Base-by-base conservation (phyloP, 2,113 vertebrate genomes). In the Morone saxatilis region DNA sequence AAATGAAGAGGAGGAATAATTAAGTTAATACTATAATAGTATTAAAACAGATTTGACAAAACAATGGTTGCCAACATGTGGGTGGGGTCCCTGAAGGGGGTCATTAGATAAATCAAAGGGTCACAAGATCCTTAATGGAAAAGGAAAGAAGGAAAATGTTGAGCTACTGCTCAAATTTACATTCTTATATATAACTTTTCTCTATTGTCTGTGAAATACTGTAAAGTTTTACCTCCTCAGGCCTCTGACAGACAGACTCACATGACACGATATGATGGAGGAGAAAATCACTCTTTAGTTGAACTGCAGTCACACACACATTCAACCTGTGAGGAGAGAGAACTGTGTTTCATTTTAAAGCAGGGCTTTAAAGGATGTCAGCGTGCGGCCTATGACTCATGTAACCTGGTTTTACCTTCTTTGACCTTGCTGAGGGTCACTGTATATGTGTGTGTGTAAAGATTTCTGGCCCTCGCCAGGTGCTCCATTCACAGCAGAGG, bases 401-500 rank as follows among this genome's bases (percentile, higher is more conserved):
- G 6, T 45, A 36, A 54, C 53, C 65, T 67, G 51, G 17, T 51
- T 84, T 68, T 61, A 76, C 59, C 76, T 20, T 20, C 20, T 47
- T 43, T 81, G 38, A 87, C 83, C 76, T 76, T 60, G 19, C 17
- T 25, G 43, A 61, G 66, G 75, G 75, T 82, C 82, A 59, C 41
- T 66, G 7, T 70, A 5, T 70, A 5, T 51, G 38, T 45, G 56
- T 69, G 45, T 50, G 57, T 47, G 38, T 59, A 56, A 13, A 47
- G 56, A 66, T 63, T 62, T 72, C 51, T 47, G 38, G 53, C 41
- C 54, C 63, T 36, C 22, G 20, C 6, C 90, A 88, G 81, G 73
- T 90, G 85, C 80, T 82, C 65, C 81, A 76, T 86, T 80, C 63
- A 76, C 67, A 68, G 50, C 57, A 17, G 71, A 66, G 22, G 16